Conservation (phyloP, 2,113 vertebrate species). For the Pheucticus melanocephalus region DNA sequence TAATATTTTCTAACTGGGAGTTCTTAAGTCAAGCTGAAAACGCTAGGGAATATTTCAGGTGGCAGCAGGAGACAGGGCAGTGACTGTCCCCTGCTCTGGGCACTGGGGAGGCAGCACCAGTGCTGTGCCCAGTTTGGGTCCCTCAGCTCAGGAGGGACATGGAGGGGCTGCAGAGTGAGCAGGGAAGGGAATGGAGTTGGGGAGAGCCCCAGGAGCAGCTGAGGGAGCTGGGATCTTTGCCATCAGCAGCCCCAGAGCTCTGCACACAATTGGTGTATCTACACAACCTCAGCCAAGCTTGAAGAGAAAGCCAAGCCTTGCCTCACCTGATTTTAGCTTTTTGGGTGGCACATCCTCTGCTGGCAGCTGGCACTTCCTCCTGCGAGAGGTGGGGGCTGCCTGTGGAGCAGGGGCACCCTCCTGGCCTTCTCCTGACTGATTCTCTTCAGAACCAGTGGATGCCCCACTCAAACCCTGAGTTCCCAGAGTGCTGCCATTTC, state of each 20-base stretch:
- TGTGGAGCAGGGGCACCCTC: background rate
- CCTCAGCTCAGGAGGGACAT: background rate
- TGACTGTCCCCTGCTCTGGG: background rate
- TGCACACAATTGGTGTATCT: accelerated
- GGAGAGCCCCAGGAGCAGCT: background rate
- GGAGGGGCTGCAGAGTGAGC: background rate
- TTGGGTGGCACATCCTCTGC: background rate
- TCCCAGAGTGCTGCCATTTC: background rate
- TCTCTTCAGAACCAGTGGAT: background rate
- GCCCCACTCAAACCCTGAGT: background rate
- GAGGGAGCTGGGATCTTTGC: background rate
- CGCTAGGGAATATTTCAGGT: background rate
- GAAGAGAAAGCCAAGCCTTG: background rate
- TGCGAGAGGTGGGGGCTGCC: background rate
- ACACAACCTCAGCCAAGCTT: background rate
- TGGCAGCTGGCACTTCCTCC: background rate
- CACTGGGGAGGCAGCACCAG: background rate
- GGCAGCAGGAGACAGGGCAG: background rate
- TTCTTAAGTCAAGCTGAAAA: background rate
- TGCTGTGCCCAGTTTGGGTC: background rate
- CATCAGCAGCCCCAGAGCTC: background rate
- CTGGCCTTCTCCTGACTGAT: background rate
- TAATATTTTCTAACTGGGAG: background rate
- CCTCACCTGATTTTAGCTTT: conserved; percentile 46
- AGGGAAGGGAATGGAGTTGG: background rate